Percentiles rank a stretch among this genome's conserved stretches.
These are phyloP conservation scores for Smittia aterrima DNA, from an alignment of 2,888 invertebrate genomes.

Conservation along the genomic window DNA sequence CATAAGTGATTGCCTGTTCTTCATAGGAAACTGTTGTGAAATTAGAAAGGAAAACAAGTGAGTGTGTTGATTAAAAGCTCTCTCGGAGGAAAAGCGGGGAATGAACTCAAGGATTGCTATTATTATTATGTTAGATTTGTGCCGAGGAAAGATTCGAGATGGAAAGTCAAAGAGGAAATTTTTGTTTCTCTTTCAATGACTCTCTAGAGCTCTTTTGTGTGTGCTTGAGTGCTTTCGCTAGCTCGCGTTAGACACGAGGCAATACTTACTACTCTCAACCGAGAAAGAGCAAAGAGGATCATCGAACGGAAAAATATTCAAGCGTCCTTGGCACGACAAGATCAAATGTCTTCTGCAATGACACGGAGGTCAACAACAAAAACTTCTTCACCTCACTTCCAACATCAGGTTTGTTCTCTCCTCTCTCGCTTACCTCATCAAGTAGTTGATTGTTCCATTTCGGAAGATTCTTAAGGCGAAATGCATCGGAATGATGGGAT, in stretches of 20 bases:
- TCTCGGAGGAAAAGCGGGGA: too few species aligned
- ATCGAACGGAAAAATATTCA: conserved; percentile 94
- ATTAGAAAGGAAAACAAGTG: not conserved
- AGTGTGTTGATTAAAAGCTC: not conserved
- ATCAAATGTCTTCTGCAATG: conserved; percentile 79
- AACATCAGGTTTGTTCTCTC: not conserved
- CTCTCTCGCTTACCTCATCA: conserved; percentile 73
- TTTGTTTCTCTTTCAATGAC: too few species aligned
- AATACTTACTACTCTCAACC: conserved; percentile 91
- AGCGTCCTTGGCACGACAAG: conserved; percentile 87
- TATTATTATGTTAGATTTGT: too few species aligned
- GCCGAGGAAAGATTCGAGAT: too few species aligned
- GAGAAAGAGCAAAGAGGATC: conserved; percentile 94
- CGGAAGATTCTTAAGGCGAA: conserved; percentile 88
- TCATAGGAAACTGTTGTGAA: conserved; percentile 77
- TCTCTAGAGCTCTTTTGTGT: too few species aligned
- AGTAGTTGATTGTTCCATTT: conserved; percentile 90
- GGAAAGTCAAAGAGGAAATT: too few species aligned
- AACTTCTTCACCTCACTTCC: too few species aligned
- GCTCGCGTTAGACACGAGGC: too few species aligned
- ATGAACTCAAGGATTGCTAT: too few species aligned
- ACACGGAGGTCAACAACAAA: conserved; percentile 42
- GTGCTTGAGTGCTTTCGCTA: too few species aligned
- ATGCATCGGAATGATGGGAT: conserved; percentile 86
- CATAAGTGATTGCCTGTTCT: conserved; percentile 82